phyloP scores from a whole-genome alignment of 2,888 invertebrate species.

The Podabrus alpinus region DNA sequence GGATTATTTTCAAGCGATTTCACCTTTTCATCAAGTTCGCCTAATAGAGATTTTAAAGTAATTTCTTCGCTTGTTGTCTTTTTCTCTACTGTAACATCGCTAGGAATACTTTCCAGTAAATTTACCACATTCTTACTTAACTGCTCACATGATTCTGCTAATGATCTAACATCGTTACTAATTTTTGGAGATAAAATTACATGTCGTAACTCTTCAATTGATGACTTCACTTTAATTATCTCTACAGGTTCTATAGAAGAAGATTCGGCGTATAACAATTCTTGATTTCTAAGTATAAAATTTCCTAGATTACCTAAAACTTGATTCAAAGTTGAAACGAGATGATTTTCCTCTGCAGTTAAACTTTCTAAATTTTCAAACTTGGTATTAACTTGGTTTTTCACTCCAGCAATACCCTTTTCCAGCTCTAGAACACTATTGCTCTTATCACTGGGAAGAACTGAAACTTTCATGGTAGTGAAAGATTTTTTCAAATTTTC shows the following conservation, averaged over 20 bases:
- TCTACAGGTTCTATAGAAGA: constrained; percentile 18
- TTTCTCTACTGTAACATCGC: background rate
- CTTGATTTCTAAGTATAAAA: constrained; percentile 36
- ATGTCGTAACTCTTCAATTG: constrained; percentile 48
- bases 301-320: constrained; percentile 32
- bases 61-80: background rate
- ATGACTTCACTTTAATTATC: constrained; percentile 43
- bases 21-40: background rate
- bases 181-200: constrained; percentile 27
- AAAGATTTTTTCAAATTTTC: constrained; percentile 39
- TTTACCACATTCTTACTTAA: constrained; percentile 52
- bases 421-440: constrained; percentile 37
- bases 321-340: constrained; percentile 43
- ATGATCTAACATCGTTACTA: constrained; percentile 40
- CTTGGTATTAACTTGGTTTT: background rate
- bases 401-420: constrained; percentile 30
- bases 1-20: background rate
- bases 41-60: background rate
- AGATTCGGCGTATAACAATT: constrained; percentile 29
- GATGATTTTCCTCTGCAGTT: constrained; percentile 44
- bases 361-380: constrained; percentile 24
- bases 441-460: constrained; percentile 43
- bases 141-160: constrained; percentile 50
- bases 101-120: constrained; percentile 49
- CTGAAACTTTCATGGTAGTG: constrained; percentile 39